phyloP scores from a whole-genome alignment of 2,888 invertebrate species.

The Caenorhabditis wallacei region DNA sequence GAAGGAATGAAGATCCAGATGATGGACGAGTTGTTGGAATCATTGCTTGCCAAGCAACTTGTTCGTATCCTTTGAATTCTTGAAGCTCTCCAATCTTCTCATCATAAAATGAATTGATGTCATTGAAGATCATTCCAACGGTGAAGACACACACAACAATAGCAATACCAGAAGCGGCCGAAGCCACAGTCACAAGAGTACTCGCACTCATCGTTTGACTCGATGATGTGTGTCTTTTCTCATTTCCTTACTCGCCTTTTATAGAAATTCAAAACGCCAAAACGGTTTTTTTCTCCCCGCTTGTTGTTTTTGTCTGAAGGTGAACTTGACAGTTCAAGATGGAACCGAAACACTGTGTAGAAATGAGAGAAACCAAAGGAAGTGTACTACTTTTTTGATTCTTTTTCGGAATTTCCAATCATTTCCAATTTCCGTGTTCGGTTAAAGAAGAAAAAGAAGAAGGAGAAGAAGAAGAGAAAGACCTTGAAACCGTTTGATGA shows the following conservation, averaged over 20 bases:
- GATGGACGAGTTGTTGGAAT: constrained; percentile 56
- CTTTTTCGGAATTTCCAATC: constrained; percentile 49
- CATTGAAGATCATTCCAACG: constrained; percentile 69
- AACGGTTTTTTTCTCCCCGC: constrained; percentile 29
- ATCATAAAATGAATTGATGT: constrained; percentile 72
- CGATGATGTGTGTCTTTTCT: constrained; percentile 55
- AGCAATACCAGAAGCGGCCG: constrained; percentile 60
- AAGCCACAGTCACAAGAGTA: constrained; percentile 65
- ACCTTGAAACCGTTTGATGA: constrained; percentile 58
- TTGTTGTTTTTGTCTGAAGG: constrained; percentile 28
- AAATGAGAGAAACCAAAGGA: constrained; percentile 16
- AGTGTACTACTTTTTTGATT: constrained; percentile 48
- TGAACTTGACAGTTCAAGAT: constrained; percentile 51
- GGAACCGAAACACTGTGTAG: constrained; percentile 29
- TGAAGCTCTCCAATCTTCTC: constrained; percentile 66
- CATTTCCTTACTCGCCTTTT: constrained; percentile 31
- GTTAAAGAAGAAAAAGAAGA: background rate
- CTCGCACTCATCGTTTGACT: constrained; percentile 64
- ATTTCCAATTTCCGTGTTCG: constrained; percentile 60
- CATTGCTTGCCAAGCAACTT: constrained; percentile 69
- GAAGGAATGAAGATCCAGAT: constrained; percentile 46
- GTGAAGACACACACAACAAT: constrained; percentile 65
- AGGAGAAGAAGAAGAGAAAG: constrained; percentile 14
- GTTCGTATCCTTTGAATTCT: constrained; percentile 65
- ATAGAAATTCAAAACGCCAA: constrained; percentile 29